Percentiles rank a stretch among this genome's conserved stretches.
Conservation (phyloP, 2,888 invertebrate genomes). For the Ormyrus rosae region DNA sequence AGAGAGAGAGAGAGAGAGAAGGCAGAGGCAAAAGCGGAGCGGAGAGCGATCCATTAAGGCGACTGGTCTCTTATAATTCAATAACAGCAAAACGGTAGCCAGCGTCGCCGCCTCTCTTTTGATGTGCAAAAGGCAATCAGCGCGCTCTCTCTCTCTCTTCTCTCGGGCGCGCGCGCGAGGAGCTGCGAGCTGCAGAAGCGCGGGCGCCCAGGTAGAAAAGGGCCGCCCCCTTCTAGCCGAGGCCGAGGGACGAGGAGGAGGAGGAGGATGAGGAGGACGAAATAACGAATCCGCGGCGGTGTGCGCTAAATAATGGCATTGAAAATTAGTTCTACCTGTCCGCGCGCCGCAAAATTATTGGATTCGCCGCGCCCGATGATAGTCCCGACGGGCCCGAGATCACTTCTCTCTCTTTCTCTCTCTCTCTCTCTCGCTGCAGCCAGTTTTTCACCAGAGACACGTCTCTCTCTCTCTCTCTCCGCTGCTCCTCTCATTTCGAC, state of each 20-base stretch:
- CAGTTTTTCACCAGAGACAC: conserved; percentile 57
- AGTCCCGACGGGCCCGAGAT: conserved; percentile 56
- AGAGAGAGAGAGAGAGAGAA: background rate
- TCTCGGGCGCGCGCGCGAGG: conserved; percentile 2
- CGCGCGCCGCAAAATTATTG: conserved; percentile 69
- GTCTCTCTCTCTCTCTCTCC: background rate
- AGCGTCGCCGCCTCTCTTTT: conserved; percentile 57
- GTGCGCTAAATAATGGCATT: conserved; percentile 75
- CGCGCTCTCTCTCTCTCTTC: conserved; percentile 12
- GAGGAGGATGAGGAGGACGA: conserved; percentile 6
- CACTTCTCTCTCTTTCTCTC: conserved; percentile 62
- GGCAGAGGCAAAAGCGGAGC: conserved; percentile 6
- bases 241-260: background rate
- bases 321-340: conserved; percentile 73
- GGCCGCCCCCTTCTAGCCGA: conserved; percentile 31
- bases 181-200: background rate
- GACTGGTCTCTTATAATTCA: conserved; percentile 57
- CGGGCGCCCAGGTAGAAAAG: conserved; percentile 45
- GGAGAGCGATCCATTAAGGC: conserved; percentile 50
- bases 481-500: conserved; percentile 21
- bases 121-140: conserved; percentile 58
- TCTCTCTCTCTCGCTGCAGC: background rate
- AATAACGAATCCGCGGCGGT: conserved; percentile 67
- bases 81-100: conserved; percentile 58
- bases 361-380: conserved; percentile 60